phyloP scores from a whole-genome alignment of 2,888 invertebrate genomes.

The Stegophylla sp. region DNA sequence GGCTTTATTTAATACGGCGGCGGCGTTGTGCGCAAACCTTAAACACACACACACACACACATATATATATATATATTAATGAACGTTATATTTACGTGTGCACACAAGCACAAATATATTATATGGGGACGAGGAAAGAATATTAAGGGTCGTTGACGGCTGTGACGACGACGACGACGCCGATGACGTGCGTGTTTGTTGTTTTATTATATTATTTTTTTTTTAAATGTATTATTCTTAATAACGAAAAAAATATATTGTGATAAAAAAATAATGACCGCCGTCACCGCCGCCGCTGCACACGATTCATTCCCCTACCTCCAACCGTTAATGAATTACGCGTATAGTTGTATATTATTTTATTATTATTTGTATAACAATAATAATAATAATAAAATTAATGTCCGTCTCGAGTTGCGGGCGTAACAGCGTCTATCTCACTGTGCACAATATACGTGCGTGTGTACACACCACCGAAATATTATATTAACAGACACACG shows the following conservation, averaged over 20 bases:
- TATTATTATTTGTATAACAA: background rate
- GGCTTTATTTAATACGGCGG: conserved; percentile 50
- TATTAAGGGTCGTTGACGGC: conserved; percentile 51
- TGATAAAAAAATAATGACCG: conserved; percentile 36
- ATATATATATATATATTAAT: background rate
- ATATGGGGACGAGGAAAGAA: conserved; percentile 1
- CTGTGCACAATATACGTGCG: too few species aligned
- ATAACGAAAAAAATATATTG: conserved; percentile 21
- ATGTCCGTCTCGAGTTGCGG: background rate
- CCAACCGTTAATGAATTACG: background rate
- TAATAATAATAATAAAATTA: background rate
- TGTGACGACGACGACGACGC: background rate
- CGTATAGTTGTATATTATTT: background rate
- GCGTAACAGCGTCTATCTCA: too few species aligned
- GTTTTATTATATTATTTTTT: conserved; percentile 42
- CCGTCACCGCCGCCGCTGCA: background rate
- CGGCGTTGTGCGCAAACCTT: conserved; percentile 41
- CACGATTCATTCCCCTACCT: background rate
- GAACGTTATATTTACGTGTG: background rate
- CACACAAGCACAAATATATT: background rate
- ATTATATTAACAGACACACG: background rate
- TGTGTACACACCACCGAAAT: background rate
- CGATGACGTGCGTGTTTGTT: conserved; percentile 47
- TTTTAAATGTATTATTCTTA: background rate
- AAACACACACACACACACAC: background rate